These are phyloP conservation scores for Sciurus vulgaris DNA, from an alignment of 2,797 vertebrate species.

Conservation along the genomic window DNA sequence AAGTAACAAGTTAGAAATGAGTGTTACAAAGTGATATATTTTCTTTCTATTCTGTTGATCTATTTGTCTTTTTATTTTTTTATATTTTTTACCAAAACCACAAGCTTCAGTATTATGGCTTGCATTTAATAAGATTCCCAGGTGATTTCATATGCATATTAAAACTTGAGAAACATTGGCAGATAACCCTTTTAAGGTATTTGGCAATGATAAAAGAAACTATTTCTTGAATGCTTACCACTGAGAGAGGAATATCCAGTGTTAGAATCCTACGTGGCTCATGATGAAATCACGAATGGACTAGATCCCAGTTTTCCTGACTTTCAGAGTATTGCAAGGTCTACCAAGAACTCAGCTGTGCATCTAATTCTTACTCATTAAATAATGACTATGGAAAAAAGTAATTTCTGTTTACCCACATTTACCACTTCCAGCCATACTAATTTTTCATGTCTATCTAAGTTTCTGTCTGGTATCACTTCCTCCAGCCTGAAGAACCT, in stretches of 20 bases:
- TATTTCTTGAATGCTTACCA: background rate
- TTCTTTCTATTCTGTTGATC: background rate
- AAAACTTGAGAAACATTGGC: background rate
- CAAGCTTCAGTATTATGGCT: background rate
- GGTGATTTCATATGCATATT: conserved; percentile 4
- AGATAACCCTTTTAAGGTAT: background rate
- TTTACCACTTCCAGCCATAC: background rate
- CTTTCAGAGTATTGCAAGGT: background rate
- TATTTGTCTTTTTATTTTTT: background rate
- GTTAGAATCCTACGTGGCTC: background rate
- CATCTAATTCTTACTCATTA: background rate
- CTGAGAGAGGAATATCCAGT: background rate
- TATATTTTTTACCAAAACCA: background rate
- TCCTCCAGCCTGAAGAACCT: conserved; percentile 7
- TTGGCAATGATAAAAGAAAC: conserved; percentile 28
- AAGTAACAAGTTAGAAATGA: background rate
- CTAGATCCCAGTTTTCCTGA: background rate
- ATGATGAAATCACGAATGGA: background rate
- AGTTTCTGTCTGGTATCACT: background rate
- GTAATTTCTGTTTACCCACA: conserved; percentile 12
- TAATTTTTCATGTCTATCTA: background rate
- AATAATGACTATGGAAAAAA: conserved; percentile 32
- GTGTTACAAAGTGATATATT: background rate
- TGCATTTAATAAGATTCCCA: background rate
- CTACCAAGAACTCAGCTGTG: background rate